These are phyloP conservation scores for Eretmochelys imbricata DNA, from an alignment of 2,113 vertebrate genomes.

Conservation along the genomic window DNA sequence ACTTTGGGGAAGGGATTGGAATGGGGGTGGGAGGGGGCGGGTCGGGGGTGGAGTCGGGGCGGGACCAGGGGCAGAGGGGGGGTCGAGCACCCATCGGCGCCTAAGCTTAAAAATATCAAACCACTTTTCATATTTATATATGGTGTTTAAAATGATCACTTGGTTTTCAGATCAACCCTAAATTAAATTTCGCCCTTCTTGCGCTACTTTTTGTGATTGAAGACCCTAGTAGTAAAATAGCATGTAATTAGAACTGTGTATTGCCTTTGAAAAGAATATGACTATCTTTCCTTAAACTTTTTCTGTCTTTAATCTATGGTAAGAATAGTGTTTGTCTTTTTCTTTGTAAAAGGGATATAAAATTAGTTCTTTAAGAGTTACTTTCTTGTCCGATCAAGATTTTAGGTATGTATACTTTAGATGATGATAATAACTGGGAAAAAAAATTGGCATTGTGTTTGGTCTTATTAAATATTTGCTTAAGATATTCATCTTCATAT, in stretches of 20 bases:
- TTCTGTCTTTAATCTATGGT: background rate
- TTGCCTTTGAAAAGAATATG: background rate
- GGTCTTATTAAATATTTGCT: background rate
- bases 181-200: background rate
- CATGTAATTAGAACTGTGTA: background rate
- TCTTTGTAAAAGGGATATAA: background rate
- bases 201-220: background rate
- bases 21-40: too few species aligned
- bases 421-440: background rate
- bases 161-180: background rate
- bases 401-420: background rate
- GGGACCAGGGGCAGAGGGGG: too few species aligned
- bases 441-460: background rate
- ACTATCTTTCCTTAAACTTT: background rate
- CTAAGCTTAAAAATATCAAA: conserved; percentile 1
- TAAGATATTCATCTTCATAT: background rate
- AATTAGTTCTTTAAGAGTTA: background rate
- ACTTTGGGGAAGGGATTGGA: too few species aligned
- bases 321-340: background rate
- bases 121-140: background rate
- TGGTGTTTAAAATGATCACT: background rate
- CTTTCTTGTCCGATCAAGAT: background rate
- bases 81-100: too few species aligned
- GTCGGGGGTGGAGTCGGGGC: too few species aligned
- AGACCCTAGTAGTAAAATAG: background rate